Evolutionary conservation across 2,113 vertebrate genomes (phyloP).

Genomic region (Sinocyclocheilus rhinocerous): DNA sequence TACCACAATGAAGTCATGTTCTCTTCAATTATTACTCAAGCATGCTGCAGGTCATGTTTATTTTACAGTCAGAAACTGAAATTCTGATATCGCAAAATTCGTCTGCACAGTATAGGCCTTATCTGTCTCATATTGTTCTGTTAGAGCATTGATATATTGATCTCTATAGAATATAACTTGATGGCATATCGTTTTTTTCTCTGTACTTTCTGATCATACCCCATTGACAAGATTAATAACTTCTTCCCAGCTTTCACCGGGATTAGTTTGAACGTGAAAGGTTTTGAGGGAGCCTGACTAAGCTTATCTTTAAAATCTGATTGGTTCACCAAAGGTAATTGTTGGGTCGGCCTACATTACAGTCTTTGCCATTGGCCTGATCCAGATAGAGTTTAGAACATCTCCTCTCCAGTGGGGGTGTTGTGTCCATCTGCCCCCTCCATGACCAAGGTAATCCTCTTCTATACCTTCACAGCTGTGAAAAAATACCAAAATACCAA

Average conservation of each 20-base stretch:
- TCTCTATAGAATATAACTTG: not conserved
- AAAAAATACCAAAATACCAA: slow-evolving; percentile 47
- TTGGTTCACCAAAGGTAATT: slow-evolving; percentile 66
- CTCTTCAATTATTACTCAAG: not conserved
- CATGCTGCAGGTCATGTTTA: not conserved
- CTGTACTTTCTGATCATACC: slow-evolving; percentile 40
- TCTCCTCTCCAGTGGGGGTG: slow-evolving; percentile 48
- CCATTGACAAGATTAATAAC: slow-evolving; percentile 72
- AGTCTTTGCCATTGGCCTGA: slow-evolving; percentile 65
- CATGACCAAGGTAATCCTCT: slow-evolving; percentile 77
- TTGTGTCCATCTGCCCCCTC: slow-evolving; percentile 75
- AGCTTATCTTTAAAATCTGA: slow-evolving; percentile 53
- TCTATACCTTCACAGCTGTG: slow-evolving; percentile 76
- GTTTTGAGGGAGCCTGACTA: slow-evolving; percentile 54
- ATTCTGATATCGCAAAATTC: not conserved
- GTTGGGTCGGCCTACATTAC: slow-evolving; percentile 64
- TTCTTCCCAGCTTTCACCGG: slow-evolving; percentile 69
- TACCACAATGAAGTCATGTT: not conserved
- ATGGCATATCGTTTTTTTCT: not conserved
- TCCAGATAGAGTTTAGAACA: slow-evolving; percentile 47
- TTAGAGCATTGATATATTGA: not conserved
- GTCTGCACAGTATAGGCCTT: not conserved
- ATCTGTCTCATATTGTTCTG: not conserved
- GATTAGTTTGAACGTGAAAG: slow-evolving; percentile 73
- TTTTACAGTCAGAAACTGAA: not conserved